Conservation (phyloP, 2,888 invertebrate genomes). For the Ectropis crepuscularia region DNA sequence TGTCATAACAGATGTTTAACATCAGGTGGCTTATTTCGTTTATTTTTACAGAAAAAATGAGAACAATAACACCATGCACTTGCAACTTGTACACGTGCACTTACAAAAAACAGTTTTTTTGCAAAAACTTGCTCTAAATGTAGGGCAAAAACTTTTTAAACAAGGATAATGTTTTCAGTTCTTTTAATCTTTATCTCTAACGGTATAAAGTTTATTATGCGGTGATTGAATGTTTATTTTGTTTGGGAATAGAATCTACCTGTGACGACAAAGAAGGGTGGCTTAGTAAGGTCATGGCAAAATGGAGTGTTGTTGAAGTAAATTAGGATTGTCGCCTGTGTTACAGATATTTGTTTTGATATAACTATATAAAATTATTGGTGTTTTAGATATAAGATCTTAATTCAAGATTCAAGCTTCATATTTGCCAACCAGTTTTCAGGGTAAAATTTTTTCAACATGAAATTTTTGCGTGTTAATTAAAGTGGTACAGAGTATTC, state of each 20-base stretch:
- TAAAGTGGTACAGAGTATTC: no score
- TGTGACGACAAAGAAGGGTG: constrained; percentile 62
- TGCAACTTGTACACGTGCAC: constrained; percentile 32
- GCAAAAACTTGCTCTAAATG: constrained; percentile 44
- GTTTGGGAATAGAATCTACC: constrained; percentile 49
- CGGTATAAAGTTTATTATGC: constrained; percentile 18
- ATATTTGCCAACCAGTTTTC: no score
- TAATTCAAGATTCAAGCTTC: no score
- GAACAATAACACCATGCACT: constrained; percentile 26
- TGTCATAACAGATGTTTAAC: constrained; percentile 21
- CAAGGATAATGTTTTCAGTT: neutral
- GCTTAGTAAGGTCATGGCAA: constrained; percentile 39
- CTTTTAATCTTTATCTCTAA: constrained; percentile 5
- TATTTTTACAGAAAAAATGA: constrained; percentile 4
- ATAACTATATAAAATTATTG: no score
- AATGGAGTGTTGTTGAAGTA: constrained; percentile 48
- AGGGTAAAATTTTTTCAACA: no score
- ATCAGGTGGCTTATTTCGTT: constrained; percentile 33
- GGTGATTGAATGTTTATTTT: neutral
- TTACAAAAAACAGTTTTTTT: constrained; percentile 37
- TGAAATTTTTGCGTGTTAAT: no score
- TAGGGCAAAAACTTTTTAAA: constrained; percentile 44
- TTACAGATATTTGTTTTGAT: constrained; percentile 1
- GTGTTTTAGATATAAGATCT: no score
- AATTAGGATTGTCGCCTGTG: constrained; percentile 41